Base-by-base conservation (phyloP, 1,140 invertebrate genomes). In the Zaprionus nigranus region DNA sequence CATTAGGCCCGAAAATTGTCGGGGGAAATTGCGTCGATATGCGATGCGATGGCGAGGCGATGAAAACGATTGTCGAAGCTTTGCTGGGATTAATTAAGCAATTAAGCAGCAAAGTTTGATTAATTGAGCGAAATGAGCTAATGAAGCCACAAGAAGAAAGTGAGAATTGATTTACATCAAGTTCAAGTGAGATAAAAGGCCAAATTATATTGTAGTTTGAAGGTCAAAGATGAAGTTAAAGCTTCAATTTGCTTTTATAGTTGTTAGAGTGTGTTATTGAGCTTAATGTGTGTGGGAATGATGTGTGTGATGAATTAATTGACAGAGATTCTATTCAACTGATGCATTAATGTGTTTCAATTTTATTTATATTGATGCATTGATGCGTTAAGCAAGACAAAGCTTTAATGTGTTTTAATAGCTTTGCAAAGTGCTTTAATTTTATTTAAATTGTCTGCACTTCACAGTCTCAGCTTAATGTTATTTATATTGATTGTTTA, bases 51-150 rank as follows among this genome's bases (percentile, higher is more conserved):
- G n/a, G 36, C 12, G 13, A 46, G 40, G 53, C 22, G 66, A 51
- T 75, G 65, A 69, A 75, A 75, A 62, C 54, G 53, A 24, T 22
- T 59, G 40, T 30, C 43, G 26, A 22, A 30, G 61, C 22, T 63
- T 36, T 34, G 40, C 40, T 46, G 40, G 40, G 40, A 68, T 63
- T 78, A 82, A 86, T 86, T 79, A 88, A 90, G 84, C 71, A 85
- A 88, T 88, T 83, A 74, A 79, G 78, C 57, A 34, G 59, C 81
- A 78, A 79, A 81, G 78, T 63, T 84, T 88, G 81, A 90, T 88
- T 81, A 90, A 88, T 90, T 88, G 69, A 77, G 24, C 49, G 60
- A 72, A 70, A 65, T 36, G 17, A 87, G 78, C 46, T 71, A 83
- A 86, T 84, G 62, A 60, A 57, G 67, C 78, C 28, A 34, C 61